Conservation (phyloP, 1,140 invertebrate species). For the Eubasilissa regina region DNA sequence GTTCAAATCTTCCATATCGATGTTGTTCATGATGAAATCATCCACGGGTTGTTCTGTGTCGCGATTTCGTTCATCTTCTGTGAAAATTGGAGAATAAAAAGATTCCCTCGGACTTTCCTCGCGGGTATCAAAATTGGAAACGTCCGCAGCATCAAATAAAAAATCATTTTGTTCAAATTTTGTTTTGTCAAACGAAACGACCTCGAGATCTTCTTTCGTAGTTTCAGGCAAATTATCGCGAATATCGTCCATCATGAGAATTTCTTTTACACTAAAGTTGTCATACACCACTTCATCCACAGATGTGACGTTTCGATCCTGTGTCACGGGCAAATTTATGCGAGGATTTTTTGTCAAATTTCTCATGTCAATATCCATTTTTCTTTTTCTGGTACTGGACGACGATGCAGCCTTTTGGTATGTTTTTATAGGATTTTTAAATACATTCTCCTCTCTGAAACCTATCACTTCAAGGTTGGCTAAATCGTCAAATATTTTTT, state of each 20-base stretch:
- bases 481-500: not conserved
- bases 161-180: conserved; percentile 48
- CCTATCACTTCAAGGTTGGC: not conserved
- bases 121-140: not conserved
- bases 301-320: conserved; percentile 4
- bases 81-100: conserved; percentile 57
- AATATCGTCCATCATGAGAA: conserved; percentile 23
- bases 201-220: conserved; percentile 4
- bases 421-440: conserved; percentile 26
- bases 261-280: conserved; percentile 34
- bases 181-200: conserved; percentile 4
- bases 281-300: conserved; percentile 26
- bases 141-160: conserved; percentile 45
- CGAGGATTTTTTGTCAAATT: not conserved
- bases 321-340: conserved; percentile 12
- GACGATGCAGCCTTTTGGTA: conserved; percentile 17
- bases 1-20: conserved; percentile 22
- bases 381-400: conserved; percentile 28
- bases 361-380: not conserved
- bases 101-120: conserved; percentile 45
- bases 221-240: not conserved
- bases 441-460: not conserved
- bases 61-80: not conserved
- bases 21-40: conserved; percentile 22
- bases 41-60: not conserved